Base-by-base conservation (phyloP, 1,140 invertebrate genomes). In the Bombus impatiens region DNA sequence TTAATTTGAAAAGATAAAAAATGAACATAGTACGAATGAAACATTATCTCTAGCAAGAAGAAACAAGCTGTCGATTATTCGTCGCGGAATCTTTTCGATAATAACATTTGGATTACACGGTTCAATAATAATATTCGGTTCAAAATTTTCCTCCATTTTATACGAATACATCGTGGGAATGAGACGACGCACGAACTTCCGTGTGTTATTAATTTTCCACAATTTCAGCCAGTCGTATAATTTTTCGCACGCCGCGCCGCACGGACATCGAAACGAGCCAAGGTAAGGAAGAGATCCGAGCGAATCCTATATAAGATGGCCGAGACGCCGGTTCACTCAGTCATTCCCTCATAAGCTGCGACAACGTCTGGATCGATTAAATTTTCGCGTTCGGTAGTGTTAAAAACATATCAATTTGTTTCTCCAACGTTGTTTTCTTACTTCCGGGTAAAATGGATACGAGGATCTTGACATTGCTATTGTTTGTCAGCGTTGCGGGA, bases 251-350 rank as follows among this genome's bases (percentile, higher is more conserved):
- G 47, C 25, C 40, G 32, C 37, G n/a, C 59, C 57, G 32, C 47
- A 53, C 59, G 53, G 47, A 40, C 68, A 78, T 68, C 47, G 70
- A 90, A 78, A 72, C 62, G 40, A 57, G 32, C 32, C 67, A 67
- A 72, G 74, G 74, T n/a, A 44, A 77, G 62, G 86, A 78, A 83
- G 82, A 57, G 79, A 82, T 78, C 82, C 77, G 47, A 74, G 68
- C 77, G 79, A 91, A 92, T 87, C 88, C 93, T 95, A 95, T 95
- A 95, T 95, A 95, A 95, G 94, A 93, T 93, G 91, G 93, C 87
- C 78, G 70, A 35, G 78, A 86, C 89, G 84, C 80, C 79, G 81
- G 89, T 85, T 86, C 87, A 91, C 80, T 91, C 93, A 95, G 93
- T 95, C 94, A 95, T 94, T 95, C 94, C 83, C 78, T 92, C 87